Evolutionary conservation across 2,113 vertebrate species (phyloP).

Genomic region (Colistium nudipinnis): DNA sequence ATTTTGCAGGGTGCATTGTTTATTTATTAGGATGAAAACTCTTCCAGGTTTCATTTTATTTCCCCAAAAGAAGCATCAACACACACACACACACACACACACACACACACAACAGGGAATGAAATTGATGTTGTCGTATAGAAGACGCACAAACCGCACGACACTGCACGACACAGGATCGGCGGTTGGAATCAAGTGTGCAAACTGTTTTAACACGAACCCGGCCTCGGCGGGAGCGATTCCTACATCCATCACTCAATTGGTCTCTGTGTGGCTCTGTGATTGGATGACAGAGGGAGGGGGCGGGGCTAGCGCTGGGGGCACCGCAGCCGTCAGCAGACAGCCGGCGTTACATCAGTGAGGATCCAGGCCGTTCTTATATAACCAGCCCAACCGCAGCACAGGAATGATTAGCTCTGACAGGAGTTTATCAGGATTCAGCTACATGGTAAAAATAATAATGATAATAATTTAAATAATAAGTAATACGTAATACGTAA

Average conservation of each 20-base stretch:
- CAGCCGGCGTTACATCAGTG: slow-evolving; percentile 46
- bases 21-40: too few species aligned
- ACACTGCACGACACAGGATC: too few species aligned
- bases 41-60: too few species aligned
- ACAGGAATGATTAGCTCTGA: not conserved
- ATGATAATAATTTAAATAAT: too few species aligned
- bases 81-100: not conserved
- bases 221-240: not conserved
- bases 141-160: too few species aligned
- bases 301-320: not conserved
- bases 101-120: not conserved
- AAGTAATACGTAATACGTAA: too few species aligned
- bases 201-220: slow-evolving; percentile 16
- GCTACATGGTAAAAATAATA: too few species aligned
- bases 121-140: too few species aligned
- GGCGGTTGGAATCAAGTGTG: slow-evolving; percentile 4
- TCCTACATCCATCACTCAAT: slow-evolving; percentile 43
- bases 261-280: not conserved
- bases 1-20: too few species aligned
- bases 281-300: not conserved
- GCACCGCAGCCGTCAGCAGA: slow-evolving; percentile 18
- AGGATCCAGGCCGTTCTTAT: slow-evolving; percentile 50
- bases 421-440: too few species aligned
- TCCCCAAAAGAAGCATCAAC: too few species aligned
- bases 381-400: slow-evolving; percentile 21